Base-by-base conservation (phyloP, 2,888 invertebrate species). In the Chaetoderma sp. region DNA sequence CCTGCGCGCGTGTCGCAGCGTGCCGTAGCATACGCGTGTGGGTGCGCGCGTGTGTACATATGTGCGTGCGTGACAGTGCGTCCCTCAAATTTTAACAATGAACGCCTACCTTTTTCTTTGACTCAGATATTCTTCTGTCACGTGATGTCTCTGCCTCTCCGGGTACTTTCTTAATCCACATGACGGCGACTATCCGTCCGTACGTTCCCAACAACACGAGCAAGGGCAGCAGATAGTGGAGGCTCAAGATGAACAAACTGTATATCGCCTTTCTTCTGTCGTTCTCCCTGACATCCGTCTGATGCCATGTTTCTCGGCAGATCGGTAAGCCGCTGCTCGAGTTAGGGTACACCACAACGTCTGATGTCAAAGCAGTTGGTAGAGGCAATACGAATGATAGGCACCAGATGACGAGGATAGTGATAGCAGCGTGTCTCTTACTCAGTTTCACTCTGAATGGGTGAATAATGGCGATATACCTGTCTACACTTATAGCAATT, bases 401-500 rank as follows among this genome's bases (percentile, higher is more conserved):
- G 1, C 90, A 75, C 93, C 94, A 94, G 0, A 94, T 92, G 0
- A 89, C 87, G 0, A 89, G 87, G 32, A 94, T 93, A 44, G 92
- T 90, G 64, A 90, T 82, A 67, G 91, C 90, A 0, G 93, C 92
- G 16, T 90, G 89, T 39, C 89, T 90, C 80, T 93, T 92, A 30
- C 93, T 92, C 78, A 95, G 89, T 39, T 94, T 89, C 0, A 94
- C 94, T 74, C 91, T 90, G 59, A 96, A 85, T 0, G 95, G 95
- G 88, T 93, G 92, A 91, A 94, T 92, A 64, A 96, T 95, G 52
- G 93, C 94, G 86, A 94, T 91, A 81, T 94, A 95, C 23, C 95
- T 90, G 87, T 96, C 95, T 63, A 94, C 91, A 73, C 94, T 94
- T 84, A 96, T 94, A 33, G 94, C 95, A 28, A 96, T 91, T 77